phyloP scores from a whole-genome alignment of 2,888 invertebrate species.

The Cheilosia pagana region DNA sequence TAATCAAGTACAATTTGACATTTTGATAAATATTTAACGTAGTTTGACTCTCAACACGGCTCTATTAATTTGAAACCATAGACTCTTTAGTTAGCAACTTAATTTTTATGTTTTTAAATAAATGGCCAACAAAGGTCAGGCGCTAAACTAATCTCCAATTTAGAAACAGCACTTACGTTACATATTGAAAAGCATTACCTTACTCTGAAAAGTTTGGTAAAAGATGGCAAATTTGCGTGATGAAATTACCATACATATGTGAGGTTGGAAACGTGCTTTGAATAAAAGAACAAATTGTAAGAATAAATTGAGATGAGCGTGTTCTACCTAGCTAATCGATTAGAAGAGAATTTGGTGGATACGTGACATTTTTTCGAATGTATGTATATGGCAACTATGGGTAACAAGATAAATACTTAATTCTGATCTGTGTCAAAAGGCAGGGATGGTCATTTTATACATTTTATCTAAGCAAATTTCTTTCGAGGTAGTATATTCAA shows the following conservation, averaged over 20 bases:
- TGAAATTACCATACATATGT: background rate
- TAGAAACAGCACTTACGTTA: too few relatives aligned
- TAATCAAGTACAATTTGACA: too few relatives aligned
- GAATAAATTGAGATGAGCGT: background rate
- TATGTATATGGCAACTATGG: too few relatives aligned
- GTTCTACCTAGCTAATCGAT: background rate
- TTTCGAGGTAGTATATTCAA: background rate
- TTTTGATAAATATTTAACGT: too few relatives aligned
- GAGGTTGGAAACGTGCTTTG: background rate
- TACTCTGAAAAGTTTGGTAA: background rate
- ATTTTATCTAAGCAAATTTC: too few relatives aligned
- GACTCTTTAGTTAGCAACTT: too few relatives aligned
- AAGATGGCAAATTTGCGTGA: background rate
- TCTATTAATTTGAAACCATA: too few relatives aligned
- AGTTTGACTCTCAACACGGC: too few relatives aligned
- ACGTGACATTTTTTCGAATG: background rate
- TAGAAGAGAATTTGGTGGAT: background rate
- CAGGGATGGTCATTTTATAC: too few relatives aligned
- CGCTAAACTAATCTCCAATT: too few relatives aligned
- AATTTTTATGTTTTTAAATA: too few relatives aligned
- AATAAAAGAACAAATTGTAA: background rate
- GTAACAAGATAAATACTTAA: background rate
- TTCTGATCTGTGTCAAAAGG: background rate
- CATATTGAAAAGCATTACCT: background rate
- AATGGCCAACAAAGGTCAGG: too few relatives aligned